A percentile compares a stretch with the other conserved stretches of the same genome.
These are phyloP conservation scores for Hemichromis elongatus DNA, from an alignment of 2,113 vertebrate species.

Conservation along the genomic window DNA sequence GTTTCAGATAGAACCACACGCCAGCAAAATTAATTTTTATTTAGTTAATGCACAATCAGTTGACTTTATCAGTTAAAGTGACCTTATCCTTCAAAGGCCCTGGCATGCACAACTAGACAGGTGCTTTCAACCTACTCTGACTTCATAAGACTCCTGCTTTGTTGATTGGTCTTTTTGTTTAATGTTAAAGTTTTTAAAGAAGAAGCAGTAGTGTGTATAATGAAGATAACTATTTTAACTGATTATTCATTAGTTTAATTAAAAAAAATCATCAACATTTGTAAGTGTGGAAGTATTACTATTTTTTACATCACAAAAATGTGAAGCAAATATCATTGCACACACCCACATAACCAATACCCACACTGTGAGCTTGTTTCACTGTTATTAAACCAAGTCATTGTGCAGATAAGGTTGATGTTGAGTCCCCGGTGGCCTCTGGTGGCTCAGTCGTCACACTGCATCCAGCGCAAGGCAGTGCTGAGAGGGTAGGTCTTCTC, in stretches of 20 bases:
- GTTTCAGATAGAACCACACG: accelerated
- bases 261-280: neutral
- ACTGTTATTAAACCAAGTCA: neutral
- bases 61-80: neutral
- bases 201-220: neutral
- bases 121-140: neutral
- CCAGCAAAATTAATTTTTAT: neutral
- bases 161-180: neutral
- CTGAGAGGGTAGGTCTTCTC: slow-evolving; percentile 73
- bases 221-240: neutral
- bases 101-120: neutral
- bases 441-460: slow-evolving; percentile 64
- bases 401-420: neutral
- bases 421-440: slow-evolving; percentile 28
- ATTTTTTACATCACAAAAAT: neutral
- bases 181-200: neutral
- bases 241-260: neutral
- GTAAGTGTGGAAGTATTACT: neutral
- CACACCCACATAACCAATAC: neutral
- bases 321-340: neutral
- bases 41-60: neutral
- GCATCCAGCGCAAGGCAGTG: slow-evolving; percentile 72
- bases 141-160: neutral
- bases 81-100: neutral
- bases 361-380: neutral